Evolutionary conservation across 1,140 invertebrate genomes (phyloP), one percentile per base, ranked within the genome.

Genomic region (Nasonia longicornis): DNA sequence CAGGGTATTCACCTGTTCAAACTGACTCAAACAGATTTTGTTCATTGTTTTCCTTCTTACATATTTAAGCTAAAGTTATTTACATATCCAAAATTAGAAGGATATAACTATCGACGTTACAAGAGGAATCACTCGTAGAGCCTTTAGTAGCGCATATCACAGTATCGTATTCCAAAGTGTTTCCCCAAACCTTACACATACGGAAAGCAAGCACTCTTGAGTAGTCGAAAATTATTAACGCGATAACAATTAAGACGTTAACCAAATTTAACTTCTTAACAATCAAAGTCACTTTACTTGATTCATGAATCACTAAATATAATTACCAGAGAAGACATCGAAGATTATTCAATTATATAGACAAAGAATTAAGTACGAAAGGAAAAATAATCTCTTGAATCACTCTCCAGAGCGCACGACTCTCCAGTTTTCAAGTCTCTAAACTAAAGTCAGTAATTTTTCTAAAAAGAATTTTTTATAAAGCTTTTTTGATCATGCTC

Each of bases 61-160:
- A 58, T 77, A 82, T 83, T 82, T 83, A 81, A 82, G 80, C 82
- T 86, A 84, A 83, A 69, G 16, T 77, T 86, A 86, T 86, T 85
- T 85, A 86, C 85, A 86, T 58, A 29, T 83, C 42, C 69, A 81
- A 22, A 77, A 81, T 77, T 72, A 81, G 45, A 48, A n/a, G 67
- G 12, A 64, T 11, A 14, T 77, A 77, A 77, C 67, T 77, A 77
- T 81, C 67, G 22, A 77, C 45, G 38, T 81, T 81, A 77, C n/a
- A 75, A 81, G 73, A 83, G 70, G 22, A 82, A 84, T 79, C 48
- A 84, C 76, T 79, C 70, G 42, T 82, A 87, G 85, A 87, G 86
- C 88, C 86, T 88, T 89, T 90, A 89, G 87, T 88, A 89, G 87
- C 88, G 85, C 87, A 89, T 91, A 91, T 91, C 89, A 91, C 89